Evolutionary conservation across 2,888 invertebrate genomes (phyloP).

Genomic region (Phytoseiulus persimilis): DNA sequence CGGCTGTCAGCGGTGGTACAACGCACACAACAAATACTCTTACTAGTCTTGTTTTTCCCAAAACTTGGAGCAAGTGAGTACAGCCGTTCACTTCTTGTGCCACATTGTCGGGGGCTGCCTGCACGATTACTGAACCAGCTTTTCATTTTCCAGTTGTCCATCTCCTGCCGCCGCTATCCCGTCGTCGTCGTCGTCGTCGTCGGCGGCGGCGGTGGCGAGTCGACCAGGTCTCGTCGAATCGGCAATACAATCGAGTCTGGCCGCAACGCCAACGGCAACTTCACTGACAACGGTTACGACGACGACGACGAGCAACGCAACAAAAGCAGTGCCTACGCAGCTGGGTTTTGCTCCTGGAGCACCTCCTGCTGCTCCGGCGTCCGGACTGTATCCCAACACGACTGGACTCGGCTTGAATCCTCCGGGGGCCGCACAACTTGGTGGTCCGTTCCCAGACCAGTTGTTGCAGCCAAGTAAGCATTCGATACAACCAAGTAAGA

Average conservation of each 20-base stretch:
- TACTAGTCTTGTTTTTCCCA: constrained; percentile 22
- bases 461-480: constrained; percentile 42
- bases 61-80: background rate
- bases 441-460: constrained; percentile 45
- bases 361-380: background rate
- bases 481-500: constrained; percentile 44
- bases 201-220: background rate
- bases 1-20: constrained; percentile 15
- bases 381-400: background rate
- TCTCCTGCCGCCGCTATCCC: background rate
- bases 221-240: background rate
- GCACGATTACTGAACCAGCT: too few relatives aligned
- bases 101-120: too few relatives aligned
- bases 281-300: background rate
- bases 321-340: background rate
- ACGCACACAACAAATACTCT: constrained; percentile 35
- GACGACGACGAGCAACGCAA: background rate
- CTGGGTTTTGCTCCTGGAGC: background rate
- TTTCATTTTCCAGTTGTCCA: background rate
- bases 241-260: background rate
- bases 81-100: too few relatives aligned
- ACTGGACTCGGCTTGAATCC: background rate
- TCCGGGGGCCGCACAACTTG: constrained; percentile 41
- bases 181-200: too few relatives aligned
- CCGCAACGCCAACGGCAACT: background rate